phyloP scores from a whole-genome alignment of 2,797 vertebrate genomes.

The Sebastes glaucus region DNA sequence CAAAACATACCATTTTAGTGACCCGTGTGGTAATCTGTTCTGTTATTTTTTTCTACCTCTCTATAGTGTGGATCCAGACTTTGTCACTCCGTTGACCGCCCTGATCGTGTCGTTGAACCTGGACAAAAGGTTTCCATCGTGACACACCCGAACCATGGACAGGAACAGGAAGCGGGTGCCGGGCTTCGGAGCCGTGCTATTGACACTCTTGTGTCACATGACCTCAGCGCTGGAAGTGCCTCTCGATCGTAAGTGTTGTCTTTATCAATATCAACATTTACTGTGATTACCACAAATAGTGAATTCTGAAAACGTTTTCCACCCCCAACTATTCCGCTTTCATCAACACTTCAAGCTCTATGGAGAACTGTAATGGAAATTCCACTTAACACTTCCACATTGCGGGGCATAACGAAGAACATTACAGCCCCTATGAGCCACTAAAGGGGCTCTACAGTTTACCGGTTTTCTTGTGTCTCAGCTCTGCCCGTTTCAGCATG shows the following conservation, averaged over 20 bases:
- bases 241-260: constrained; percentile 92
- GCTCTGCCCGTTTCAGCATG: constrained; percentile 58
- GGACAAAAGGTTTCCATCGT: constrained; percentile 53
- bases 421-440: background rate
- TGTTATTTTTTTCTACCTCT: background rate
- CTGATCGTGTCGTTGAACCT: constrained; percentile 35
- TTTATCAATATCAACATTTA: background rate
- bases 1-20: background rate
- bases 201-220: constrained; percentile 87
- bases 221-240: constrained; percentile 93
- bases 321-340: background rate
- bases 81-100: background rate
- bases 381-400: background rate
- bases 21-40: background rate
- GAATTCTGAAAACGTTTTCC: background rate
- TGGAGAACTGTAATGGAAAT: background rate
- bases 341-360: background rate
- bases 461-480: background rate
- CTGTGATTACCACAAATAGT: background rate
- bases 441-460: background rate
- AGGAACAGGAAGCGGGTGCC: constrained; percentile 78
- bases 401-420: background rate
- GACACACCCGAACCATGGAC: constrained; percentile 81
- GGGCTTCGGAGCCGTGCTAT: constrained; percentile 76
- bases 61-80: constrained; percentile 54